phyloP scores from a whole-genome alignment of 1,140 invertebrate species.

The Cheumatopsyche charites region DNA sequence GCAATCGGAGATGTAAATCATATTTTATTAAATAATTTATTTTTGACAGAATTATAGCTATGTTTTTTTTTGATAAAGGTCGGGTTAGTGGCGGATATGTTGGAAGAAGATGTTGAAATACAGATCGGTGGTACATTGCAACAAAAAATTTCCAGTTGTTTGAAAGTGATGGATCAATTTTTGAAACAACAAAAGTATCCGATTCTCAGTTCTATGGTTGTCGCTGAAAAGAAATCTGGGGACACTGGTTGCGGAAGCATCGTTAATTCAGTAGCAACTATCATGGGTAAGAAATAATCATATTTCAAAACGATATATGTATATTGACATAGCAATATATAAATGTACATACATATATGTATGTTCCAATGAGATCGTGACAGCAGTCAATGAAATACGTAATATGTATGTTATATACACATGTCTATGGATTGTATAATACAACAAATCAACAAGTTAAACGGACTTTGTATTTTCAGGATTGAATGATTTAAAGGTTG shows the following conservation, averaged over 20 bases:
- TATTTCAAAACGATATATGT: too few species aligned
- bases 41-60: not conserved
- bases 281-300: conserved; percentile 68
- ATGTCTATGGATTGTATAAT: too few species aligned
- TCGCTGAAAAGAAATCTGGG: conserved; percentile 72
- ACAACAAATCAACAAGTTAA: too few species aligned
- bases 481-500: conserved; percentile 60
- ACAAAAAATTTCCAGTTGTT: conserved; percentile 81
- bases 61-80: conserved; percentile 58
- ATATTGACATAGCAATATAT: too few species aligned
- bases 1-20: conserved; percentile 72
- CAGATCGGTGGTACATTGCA: conserved; percentile 81
- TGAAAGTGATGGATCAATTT: conserved; percentile 72
- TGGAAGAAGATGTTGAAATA: conserved; percentile 78
- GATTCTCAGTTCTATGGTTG: conserved; percentile 80
- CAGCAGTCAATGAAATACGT: too few species aligned
- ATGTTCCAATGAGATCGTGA: too few species aligned
- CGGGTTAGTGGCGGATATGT: conserved; percentile 79
- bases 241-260: conserved; percentile 64
- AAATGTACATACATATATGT: not conserved
- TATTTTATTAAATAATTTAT: not conserved
- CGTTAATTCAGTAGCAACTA: conserved; percentile 69
- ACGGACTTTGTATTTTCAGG: too few species aligned
- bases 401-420: too few species aligned
- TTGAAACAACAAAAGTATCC: conserved; percentile 64